phyloP scores from a whole-genome alignment of 2,888 invertebrate species.

The Agrochola macilenta region DNA sequence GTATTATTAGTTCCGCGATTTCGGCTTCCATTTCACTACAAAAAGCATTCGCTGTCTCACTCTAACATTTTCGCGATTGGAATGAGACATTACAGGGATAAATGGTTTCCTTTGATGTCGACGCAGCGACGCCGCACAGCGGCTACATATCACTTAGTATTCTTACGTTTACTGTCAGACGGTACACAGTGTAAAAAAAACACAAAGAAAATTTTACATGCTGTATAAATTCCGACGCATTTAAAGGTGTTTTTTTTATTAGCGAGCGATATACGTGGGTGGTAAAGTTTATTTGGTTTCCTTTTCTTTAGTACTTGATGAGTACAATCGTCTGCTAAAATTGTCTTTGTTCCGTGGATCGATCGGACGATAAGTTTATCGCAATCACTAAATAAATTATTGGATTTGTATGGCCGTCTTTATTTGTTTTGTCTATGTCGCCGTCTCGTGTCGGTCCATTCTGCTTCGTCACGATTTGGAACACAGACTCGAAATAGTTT shows the following conservation, averaged over 20 bases:
- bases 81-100: slow-evolving; percentile 82
- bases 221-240: slow-evolving; percentile 26
- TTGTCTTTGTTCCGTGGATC: slow-evolving; percentile 51
- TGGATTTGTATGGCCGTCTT: slow-evolving; percentile 48
- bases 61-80: slow-evolving; percentile 75
- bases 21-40: slow-evolving; percentile 73
- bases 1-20: too few species aligned
- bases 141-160: slow-evolving; percentile 63
- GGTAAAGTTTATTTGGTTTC: slow-evolving; percentile 45
- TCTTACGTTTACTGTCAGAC: slow-evolving; percentile 55
- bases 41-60: slow-evolving; percentile 67
- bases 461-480: slow-evolving; percentile 56
- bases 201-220: slow-evolving; percentile 41
- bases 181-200: slow-evolving; percentile 44
- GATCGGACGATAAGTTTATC: slow-evolving; percentile 55
- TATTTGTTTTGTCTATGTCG: slow-evolving; percentile 56
- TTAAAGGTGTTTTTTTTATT: slow-evolving; percentile 21
- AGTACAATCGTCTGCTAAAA: slow-evolving; percentile 29
- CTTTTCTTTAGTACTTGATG: slow-evolving; percentile 5
- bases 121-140: slow-evolving; percentile 54
- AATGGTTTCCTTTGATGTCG: slow-evolving; percentile 81
- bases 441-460: slow-evolving; percentile 3
- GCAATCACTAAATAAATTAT: slow-evolving; percentile 59
- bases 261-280: slow-evolving; percentile 11
- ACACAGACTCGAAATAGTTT: slow-evolving; percentile 28